Percentiles rank a stretch among this genome's conserved stretches.
These are phyloP conservation scores for Hirudinaria manillensis DNA, from an alignment of 2,888 invertebrate species.

Conservation along the genomic window DNA sequence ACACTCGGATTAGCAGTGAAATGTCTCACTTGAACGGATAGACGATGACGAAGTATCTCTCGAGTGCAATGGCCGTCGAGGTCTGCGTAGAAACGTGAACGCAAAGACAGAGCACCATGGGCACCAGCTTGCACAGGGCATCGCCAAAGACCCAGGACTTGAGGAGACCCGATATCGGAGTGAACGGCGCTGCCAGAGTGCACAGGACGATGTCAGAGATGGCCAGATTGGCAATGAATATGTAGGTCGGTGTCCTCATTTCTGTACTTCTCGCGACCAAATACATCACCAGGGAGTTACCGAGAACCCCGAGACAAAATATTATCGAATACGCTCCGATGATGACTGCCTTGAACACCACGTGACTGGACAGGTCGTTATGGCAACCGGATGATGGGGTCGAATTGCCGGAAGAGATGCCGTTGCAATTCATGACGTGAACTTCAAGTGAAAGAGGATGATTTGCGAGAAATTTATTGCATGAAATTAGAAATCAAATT, in stretches of 20 bases:
- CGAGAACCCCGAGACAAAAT: constrained; percentile 70
- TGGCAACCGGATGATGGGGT: too few relatives aligned
- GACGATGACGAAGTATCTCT: constrained; percentile 92
- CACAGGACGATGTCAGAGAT: constrained; percentile 89
- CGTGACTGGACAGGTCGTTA: not conserved
- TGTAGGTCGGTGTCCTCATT: constrained; percentile 96
- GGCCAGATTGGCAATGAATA: constrained; percentile 92
- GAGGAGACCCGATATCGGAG: constrained; percentile 85
- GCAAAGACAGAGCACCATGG: constrained; percentile 75
- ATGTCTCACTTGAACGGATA: constrained; percentile 70
- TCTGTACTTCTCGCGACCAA: constrained; percentile 78
- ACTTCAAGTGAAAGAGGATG: too few relatives aligned
- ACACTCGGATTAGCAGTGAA: not conserved
- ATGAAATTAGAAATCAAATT: too few relatives aligned
- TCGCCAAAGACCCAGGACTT: constrained; percentile 87
- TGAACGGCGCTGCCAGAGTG: constrained; percentile 88
- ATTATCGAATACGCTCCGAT: constrained; percentile 64
- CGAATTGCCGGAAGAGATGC: too few relatives aligned
- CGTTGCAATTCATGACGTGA: too few relatives aligned
- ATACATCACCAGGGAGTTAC: constrained; percentile 71
- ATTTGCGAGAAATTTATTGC: too few relatives aligned
- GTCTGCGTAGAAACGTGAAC: constrained; percentile 96
- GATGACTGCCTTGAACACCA: constrained; percentile 14
- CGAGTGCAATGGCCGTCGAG: constrained; percentile 91
- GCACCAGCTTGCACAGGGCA: constrained; percentile 81